Evolutionary conservation across 2,113 vertebrate genomes (phyloP).

Genomic region (Rafetus swinhoei): DNA sequence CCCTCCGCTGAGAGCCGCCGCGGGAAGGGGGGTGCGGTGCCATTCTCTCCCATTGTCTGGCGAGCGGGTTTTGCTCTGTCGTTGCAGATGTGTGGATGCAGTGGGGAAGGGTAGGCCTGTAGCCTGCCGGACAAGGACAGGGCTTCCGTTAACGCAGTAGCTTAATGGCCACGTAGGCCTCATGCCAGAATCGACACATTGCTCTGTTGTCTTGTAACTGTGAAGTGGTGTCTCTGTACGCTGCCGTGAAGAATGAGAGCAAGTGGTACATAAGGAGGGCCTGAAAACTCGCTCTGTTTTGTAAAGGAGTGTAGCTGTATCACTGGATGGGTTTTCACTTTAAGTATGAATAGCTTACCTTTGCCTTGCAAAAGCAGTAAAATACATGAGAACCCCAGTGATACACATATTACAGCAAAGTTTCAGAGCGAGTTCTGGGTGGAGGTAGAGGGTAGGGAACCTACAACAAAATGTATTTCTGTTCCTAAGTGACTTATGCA

Average conservation of each 20-base stretch:
- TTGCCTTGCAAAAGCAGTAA: not conserved
- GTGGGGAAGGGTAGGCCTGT: too few relatives aligned
- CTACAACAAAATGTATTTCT: not conserved
- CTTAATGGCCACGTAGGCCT: constrained; percentile 7
- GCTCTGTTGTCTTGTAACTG: not conserved
- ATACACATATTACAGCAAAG: not conserved
- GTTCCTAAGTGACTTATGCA: not conserved
- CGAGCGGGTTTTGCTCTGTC: too few relatives aligned
- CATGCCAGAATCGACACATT: not conserved
- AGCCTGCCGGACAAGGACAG: not conserved
- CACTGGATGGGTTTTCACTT: not conserved
- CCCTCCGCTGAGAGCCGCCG: not conserved
- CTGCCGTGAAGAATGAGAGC: not conserved
- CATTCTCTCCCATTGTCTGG: not conserved
- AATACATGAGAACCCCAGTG: not conserved
- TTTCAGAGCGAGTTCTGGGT: not conserved
- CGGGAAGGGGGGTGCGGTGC: not conserved
- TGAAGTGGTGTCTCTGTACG: not conserved
- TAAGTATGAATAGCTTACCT: not conserved
- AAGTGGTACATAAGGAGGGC: not conserved
- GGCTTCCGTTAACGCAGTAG: not conserved
- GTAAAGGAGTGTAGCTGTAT: constrained; percentile 10
- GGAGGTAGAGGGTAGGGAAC: not conserved
- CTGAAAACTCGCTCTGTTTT: not conserved
- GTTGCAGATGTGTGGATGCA: too few relatives aligned